Evolutionary conservation across 1,140 invertebrate species (phyloP).

Genomic region (Eulimnadia texana): DNA sequence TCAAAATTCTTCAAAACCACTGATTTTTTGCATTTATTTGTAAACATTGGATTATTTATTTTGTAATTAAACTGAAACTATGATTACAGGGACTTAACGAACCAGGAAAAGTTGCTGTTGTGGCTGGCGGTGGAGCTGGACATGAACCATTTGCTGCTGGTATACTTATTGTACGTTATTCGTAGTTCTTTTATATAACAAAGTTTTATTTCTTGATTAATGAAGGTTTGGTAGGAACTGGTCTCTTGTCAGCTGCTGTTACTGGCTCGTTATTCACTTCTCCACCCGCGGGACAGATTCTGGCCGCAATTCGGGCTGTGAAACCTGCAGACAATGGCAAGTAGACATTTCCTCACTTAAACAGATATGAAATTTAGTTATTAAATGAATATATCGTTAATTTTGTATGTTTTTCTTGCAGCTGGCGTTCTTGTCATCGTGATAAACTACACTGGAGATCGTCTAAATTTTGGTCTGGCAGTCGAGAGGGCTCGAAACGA

Average conservation of each 20-base stretch:
- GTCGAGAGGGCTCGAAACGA: conserved; percentile 49
- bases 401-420: conserved; percentile 26
- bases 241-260: conserved; percentile 58
- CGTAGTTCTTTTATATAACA: conserved; percentile 17
- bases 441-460: conserved; percentile 76
- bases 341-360: neutral
- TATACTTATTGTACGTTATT: conserved; percentile 23
- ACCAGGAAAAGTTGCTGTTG: conserved; percentile 43
- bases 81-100: conserved; percentile 33
- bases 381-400: neutral
- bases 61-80: neutral
- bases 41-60: neutral
- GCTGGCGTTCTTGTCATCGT: conserved; percentile 57
- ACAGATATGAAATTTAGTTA: neutral
- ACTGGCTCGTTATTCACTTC: conserved; percentile 63
- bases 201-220: conserved; percentile 12
- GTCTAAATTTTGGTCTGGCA: conserved; percentile 71
- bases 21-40: neutral
- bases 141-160: conserved; percentile 69
- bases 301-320: conserved; percentile 45
- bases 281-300: conserved; percentile 50
- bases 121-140: conserved; percentile 71
- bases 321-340: conserved; percentile 38
- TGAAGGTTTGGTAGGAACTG: conserved; percentile 59
- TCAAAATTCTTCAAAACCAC: conserved; percentile 5